phyloP scores from a whole-genome alignment of 1,140 invertebrate species.

The Phenacoccus solenopsis region DNA sequence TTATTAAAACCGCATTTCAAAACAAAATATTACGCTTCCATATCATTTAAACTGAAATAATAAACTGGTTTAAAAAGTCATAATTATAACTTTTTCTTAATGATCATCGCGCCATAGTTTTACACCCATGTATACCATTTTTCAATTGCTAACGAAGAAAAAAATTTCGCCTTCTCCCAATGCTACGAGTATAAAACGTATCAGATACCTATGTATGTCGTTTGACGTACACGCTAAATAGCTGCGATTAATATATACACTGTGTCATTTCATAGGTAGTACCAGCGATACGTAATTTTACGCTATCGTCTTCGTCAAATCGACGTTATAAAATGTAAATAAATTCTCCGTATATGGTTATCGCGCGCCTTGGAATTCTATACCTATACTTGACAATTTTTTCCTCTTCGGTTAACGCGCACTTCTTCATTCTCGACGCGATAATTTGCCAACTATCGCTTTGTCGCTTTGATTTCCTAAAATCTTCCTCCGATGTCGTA shows the following conservation, averaged over 20 bases:
- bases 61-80: not conserved
- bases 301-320: not conserved
- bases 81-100: not conserved
- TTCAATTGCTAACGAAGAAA: no score
- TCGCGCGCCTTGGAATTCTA: no score
- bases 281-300: not conserved
- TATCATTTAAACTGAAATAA: not conserved
- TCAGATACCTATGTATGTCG: no score
- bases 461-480: no score
- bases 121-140: no score
- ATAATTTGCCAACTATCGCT: no score
- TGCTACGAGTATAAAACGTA: no score
- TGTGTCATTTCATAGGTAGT: not conserved
- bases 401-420: no score
- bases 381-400: no score
- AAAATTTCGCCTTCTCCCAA: no score
- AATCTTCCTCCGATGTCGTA: no score
- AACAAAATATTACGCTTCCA: not conserved
- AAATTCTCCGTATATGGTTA: not conserved
- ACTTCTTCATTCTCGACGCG: no score
- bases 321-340: not conserved
- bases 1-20: constrained; percentile 3
- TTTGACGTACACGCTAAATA: not conserved
- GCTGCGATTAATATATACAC: not conserved
- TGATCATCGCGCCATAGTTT: not conserved